These are phyloP conservation scores for Sorex fumeus DNA, from an alignment of 2,113 vertebrate species.

Conservation along the genomic window DNA sequence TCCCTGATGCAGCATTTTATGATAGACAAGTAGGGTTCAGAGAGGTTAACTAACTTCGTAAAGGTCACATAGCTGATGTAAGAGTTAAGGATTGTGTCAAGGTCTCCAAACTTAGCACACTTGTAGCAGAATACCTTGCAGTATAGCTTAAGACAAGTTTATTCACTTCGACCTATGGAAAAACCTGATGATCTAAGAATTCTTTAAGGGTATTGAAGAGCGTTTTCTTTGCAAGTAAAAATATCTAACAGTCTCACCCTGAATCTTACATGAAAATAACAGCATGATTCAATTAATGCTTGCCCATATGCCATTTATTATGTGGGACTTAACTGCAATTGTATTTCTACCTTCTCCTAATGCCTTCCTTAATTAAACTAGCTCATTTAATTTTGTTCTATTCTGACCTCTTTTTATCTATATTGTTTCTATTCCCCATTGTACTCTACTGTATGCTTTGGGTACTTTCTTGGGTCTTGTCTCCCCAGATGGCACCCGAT, in stretches of 20 bases:
- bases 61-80: slow-evolving; percentile 10
- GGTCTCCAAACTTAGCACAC: not conserved
- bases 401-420: not conserved
- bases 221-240: slow-evolving; percentile 30
- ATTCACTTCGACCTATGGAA: not conserved
- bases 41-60: slow-evolving; percentile 42
- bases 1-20: slow-evolving; percentile 45
- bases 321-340: not conserved
- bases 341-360: slow-evolving; percentile 30
- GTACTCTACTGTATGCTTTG: not conserved
- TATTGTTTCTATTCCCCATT: not conserved
- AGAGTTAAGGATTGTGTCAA: not conserved
- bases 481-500: not conserved
- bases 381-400: not conserved
- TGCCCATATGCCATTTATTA: slow-evolving; percentile 17
- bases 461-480: not conserved
- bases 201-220: not conserved
- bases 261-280: slow-evolving; percentile 52
- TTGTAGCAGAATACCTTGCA: not conserved
- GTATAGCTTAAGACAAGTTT: slow-evolving; percentile 6
- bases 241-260: not conserved
- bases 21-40: not conserved
- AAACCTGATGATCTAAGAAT: slow-evolving; percentile 19
- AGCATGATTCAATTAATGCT: slow-evolving; percentile 60
- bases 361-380: slow-evolving; percentile 23